A percentile compares a stretch with the other conserved stretches of the same genome.
These are phyloP conservation scores for Osmoderma eremita DNA, from an alignment of 2,888 invertebrate genomes.

Conservation along the genomic window DNA sequence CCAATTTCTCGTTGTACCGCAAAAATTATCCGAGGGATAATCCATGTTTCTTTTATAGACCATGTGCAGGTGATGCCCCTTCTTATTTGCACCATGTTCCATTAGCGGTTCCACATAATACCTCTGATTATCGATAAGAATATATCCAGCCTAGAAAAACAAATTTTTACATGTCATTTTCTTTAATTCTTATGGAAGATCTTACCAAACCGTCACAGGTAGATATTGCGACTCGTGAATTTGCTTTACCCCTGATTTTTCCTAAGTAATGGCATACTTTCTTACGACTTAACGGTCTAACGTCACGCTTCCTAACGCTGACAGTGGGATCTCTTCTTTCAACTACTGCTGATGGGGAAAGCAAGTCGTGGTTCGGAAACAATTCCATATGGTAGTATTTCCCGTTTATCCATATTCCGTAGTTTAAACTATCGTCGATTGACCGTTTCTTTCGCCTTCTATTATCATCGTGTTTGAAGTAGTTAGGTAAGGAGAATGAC, in stretches of 20 bases:
- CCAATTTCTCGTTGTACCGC: constrained; percentile 58
- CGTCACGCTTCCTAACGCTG: constrained; percentile 53
- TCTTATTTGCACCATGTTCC: constrained; percentile 63
- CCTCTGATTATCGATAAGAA: constrained; percentile 64
- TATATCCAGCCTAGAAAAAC: constrained; percentile 66
- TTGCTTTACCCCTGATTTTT: constrained; percentile 59
- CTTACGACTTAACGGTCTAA: constrained; percentile 53
- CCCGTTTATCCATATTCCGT: constrained; percentile 57
- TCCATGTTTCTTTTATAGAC: constrained; percentile 62
- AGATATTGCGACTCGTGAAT: constrained; percentile 67
- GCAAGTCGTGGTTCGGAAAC: constrained; percentile 65
- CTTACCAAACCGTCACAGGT: constrained; percentile 64
- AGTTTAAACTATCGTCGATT: constrained; percentile 55
- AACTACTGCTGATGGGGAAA: constrained; percentile 62
- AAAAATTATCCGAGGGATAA: constrained; percentile 46
- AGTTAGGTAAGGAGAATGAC: constrained; percentile 64
- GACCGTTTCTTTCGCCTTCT: constrained; percentile 48
- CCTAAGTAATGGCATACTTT: constrained; percentile 67
- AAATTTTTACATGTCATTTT: too few species aligned
- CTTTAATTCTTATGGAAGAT: too few species aligned
- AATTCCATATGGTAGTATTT: constrained; percentile 61
- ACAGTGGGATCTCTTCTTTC: constrained; percentile 56
- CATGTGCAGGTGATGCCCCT: constrained; percentile 68
- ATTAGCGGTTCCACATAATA: constrained; percentile 71
- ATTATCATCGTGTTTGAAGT: constrained; percentile 57